Percentiles rank a stretch among this genome's conserved stretches.
phyloP scores from a whole-genome alignment of 1,140 invertebrate genomes.

The Heliconius hewitsoni region DNA sequence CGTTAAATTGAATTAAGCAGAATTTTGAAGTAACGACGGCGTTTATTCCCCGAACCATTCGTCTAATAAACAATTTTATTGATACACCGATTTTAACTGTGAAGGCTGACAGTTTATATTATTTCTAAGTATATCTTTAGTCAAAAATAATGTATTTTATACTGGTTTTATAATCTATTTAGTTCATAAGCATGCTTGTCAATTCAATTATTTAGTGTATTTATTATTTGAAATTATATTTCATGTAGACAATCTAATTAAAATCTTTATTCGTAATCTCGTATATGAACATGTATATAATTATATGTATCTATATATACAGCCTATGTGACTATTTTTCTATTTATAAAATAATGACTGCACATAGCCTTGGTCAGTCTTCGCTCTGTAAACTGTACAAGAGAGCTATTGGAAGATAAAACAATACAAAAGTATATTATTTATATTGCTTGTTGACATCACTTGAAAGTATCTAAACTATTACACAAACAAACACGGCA shows the following conservation, averaged over 20 bases:
- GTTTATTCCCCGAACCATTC: conserved; percentile 52
- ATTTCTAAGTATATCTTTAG: not conserved
- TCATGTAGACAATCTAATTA: too few species aligned
- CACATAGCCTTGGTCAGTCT: not conserved
- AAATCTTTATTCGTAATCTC: too few species aligned
- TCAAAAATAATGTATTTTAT: not conserved
- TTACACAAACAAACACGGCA: not conserved
- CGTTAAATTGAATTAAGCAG: conserved; percentile 62
- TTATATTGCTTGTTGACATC: conserved; percentile 7
- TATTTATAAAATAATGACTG: not conserved
- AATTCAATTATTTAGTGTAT: too few species aligned
- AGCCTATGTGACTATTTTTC: not conserved
- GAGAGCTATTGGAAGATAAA: not conserved
- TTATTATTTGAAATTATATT: too few species aligned
- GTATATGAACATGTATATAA: not conserved
- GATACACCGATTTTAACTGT: conserved; percentile 39
- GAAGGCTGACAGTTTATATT: conserved; percentile 42
- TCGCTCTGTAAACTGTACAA: conserved; percentile 14
- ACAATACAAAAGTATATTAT: conserved; percentile 3
- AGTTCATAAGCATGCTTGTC: too few species aligned
- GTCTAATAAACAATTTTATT: conserved; percentile 59
- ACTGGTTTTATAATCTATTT: not conserved
- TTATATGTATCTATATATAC: not conserved
- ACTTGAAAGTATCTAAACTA: not conserved
- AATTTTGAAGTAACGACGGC: conserved; percentile 53